Percentiles rank a stretch among this genome's conserved stretches.
These are phyloP conservation scores for Telenomus remus DNA, from an alignment of 1,140 invertebrate species.

Conservation along the genomic window DNA sequence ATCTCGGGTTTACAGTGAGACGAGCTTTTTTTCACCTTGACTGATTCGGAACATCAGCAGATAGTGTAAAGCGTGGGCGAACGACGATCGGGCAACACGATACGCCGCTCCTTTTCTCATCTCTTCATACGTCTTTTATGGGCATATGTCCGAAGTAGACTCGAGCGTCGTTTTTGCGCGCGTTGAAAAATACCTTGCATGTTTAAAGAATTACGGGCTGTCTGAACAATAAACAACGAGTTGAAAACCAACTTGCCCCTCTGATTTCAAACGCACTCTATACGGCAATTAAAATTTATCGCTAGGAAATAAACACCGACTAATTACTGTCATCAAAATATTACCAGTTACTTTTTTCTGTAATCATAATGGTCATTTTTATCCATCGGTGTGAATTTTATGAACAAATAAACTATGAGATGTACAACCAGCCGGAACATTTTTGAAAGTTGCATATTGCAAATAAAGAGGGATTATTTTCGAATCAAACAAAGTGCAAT, in stretches of 20 bases:
- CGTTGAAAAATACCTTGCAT: constrained; percentile 34
- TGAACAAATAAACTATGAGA: no score
- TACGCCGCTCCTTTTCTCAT: constrained; percentile 42
- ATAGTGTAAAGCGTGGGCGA: constrained; percentile 46
- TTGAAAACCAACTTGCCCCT: constrained; percentile 13
- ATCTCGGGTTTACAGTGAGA: constrained; percentile 39
- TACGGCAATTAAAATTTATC: constrained; percentile 38
- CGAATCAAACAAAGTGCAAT: no score
- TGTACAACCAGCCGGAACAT: no score
- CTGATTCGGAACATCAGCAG: constrained; percentile 47
- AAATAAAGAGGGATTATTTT: no score
- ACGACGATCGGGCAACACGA: constrained; percentile 45
- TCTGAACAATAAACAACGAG: constrained; percentile 38
- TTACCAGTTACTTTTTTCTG: no score
- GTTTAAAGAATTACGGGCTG: constrained; percentile 43
- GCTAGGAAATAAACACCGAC: constrained; percentile 10
- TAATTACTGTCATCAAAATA: no score
- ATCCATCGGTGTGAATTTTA: no score
- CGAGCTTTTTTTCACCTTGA: constrained; percentile 50
- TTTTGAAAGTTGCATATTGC: no score
- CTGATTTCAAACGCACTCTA: constrained; percentile 17
- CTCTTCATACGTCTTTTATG: constrained; percentile 54
- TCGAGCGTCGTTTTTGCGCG: constrained; percentile 39
- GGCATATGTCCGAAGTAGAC: constrained; percentile 37
- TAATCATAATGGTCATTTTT: no score